Base-by-base conservation (phyloP, 1,140 invertebrate genomes). In the Heterodera schachtii region DNA sequence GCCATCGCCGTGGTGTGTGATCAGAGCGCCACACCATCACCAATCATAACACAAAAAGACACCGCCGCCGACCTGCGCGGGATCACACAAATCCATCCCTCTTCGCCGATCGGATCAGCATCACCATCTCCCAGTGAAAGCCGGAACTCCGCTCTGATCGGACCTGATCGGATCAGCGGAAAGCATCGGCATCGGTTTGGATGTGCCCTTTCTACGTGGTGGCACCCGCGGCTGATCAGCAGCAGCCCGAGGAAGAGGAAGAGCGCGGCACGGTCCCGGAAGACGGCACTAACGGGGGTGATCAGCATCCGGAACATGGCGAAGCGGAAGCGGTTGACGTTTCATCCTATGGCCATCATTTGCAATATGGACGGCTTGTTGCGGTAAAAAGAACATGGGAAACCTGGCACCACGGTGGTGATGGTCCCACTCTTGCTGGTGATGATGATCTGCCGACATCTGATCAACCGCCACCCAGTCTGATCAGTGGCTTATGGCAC, bases 161-260 rank as follows among this genome's bases (percentile, higher is more conserved):
- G 47, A 52, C 2, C 2, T 52, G 49, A 52, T 52, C 49, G 49
- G 49, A 52, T 52, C 11, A 52, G 49, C 49, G 6, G 31, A 1
- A 31, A 52, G 49, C 49, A 73, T 19, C 13, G 13, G 13, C 16
- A 44, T 73, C 46, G 60, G 49, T 1, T 31, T 69, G 9, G 2
- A 78, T 78, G 77, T 78, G 77, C 21, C 77, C 77, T 21, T 49
- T 78, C 11, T 78, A 78, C 70, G 77, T 78, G 44, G 77, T 78
- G 13, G 64, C 52, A 21, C 41, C 41, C 3, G 8, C 19, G 1
- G 7, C 57, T 9, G 13, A 19, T 64, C 11, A 64, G 13, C 57
- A 64, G 19, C 41, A 4, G 3, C 31, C 9, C 31, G 69, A 11
- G 31, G 49, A 7, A 13, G 57, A 13, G 57, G 16, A 5, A 13